These are phyloP conservation scores for Steinernema carpocapsae DNA, from an alignment of 2,888 invertebrate species.

Conservation along the genomic window DNA sequence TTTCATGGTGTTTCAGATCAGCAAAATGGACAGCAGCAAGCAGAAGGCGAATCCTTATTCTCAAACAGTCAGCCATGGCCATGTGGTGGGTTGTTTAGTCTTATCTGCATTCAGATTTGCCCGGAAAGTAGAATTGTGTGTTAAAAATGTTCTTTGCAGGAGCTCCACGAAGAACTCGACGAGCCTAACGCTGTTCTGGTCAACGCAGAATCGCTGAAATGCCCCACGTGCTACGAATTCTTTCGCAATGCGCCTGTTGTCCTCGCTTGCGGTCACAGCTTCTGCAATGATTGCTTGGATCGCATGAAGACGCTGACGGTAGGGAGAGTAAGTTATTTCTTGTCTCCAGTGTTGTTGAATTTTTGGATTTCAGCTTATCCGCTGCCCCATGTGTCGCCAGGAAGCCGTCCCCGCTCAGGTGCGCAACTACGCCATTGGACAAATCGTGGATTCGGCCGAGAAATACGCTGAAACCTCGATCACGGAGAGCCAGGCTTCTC, in stretches of 20 bases:
- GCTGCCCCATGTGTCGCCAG: not conserved
- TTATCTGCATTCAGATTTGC: not conserved
- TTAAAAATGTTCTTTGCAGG: not conserved
- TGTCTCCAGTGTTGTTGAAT: too few relatives aligned
- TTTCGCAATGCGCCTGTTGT: not conserved
- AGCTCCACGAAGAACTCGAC: conserved; percentile 8
- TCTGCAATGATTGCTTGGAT: not conserved
- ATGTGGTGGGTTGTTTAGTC: not conserved
- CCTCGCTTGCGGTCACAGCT: conserved; percentile 7
- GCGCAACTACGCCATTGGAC: conserved; percentile 2
- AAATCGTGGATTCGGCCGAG: not conserved
- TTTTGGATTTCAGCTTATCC: not conserved
- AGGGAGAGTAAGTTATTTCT: not conserved
- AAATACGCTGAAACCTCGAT: not conserved
- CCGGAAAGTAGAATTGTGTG: not conserved
- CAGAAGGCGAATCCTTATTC: not conserved
- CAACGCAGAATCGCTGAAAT: conserved; percentile 4
- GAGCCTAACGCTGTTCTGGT: not conserved
- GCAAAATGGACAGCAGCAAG: not conserved
- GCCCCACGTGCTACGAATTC: conserved; percentile 11
- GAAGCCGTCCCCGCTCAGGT: not conserved
- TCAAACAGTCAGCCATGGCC: not conserved
- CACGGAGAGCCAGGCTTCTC: not conserved
- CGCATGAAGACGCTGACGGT: not conserved
- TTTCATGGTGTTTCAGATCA: not conserved